phyloP scores from a whole-genome alignment of 2,888 invertebrate species.

The Didymodactylos carnosus region DNA sequence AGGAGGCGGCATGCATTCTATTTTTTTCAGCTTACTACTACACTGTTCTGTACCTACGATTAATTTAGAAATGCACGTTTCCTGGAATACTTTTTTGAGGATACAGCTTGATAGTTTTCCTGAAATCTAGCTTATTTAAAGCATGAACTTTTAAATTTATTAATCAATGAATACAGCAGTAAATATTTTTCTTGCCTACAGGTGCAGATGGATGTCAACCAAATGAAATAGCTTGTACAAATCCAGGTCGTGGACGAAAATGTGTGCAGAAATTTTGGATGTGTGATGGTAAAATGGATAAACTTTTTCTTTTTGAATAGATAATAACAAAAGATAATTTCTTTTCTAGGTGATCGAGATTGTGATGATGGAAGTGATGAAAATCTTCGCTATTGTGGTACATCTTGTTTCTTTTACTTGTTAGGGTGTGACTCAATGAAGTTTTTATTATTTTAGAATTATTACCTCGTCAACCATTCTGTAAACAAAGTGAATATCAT shows the following conservation, averaged over 20 bases:
- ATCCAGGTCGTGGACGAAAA: background rate
- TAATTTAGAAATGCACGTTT: no score
- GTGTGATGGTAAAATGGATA: background rate
- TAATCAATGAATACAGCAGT: no score
- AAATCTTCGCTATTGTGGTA: background rate
- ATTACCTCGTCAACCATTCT: constrained; percentile 26
- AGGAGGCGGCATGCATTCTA: no score
- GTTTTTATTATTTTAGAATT: no score
- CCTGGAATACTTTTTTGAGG: no score
- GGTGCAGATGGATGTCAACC: constrained; percentile 2
- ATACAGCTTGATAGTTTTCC: no score
- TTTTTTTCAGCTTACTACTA: no score
- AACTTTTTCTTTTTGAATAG: background rate
- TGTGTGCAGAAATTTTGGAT: background rate
- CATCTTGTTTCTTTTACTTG: background rate
- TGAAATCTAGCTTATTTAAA: no score
- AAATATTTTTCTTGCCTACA: background rate
- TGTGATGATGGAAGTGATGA: background rate
- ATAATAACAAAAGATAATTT: background rate
- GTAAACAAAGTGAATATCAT: constrained; percentile 56
- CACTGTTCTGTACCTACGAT: no score
- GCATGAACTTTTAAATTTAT: no score
- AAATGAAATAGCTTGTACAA: background rate
- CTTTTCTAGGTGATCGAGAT: background rate
- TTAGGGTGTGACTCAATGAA: no score